Conservation (phyloP, 2,113 vertebrate species). For the Mirounga angustirostris region DNA sequence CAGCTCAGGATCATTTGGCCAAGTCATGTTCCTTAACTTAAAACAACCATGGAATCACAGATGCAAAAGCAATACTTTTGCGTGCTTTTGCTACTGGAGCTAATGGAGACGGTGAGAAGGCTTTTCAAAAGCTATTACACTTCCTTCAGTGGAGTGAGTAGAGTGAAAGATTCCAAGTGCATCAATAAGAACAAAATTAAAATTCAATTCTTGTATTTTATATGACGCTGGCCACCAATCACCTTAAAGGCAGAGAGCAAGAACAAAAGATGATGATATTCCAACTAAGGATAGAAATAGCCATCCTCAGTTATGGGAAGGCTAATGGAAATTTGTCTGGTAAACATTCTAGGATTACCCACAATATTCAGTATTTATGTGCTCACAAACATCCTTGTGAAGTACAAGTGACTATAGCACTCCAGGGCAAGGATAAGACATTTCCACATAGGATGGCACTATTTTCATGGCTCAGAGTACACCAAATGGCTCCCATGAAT, state of each 20-base stretch:
- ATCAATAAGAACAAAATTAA: slow-evolving; percentile 54
- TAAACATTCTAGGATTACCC: slow-evolving; percentile 44
- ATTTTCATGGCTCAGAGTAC: slow-evolving; percentile 54
- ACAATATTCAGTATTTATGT: slow-evolving; percentile 46
- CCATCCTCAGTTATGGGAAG: slow-evolving; percentile 2
- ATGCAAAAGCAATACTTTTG: slow-evolving; percentile 38
- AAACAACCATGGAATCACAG: slow-evolving; percentile 57
- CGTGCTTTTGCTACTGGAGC: slow-evolving; percentile 39
- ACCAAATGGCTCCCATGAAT: slow-evolving; percentile 26
- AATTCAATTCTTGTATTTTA: slow-evolving; percentile 54
- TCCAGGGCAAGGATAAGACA: slow-evolving; percentile 31
- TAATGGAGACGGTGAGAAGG: neutral
- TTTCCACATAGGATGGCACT: slow-evolving; percentile 36
- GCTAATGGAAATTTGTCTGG: neutral
- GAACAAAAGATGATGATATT: slow-evolving; percentile 51
- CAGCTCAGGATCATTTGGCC: slow-evolving; percentile 35
- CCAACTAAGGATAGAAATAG: slow-evolving; percentile 41
- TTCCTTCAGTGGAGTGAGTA: slow-evolving; percentile 15
- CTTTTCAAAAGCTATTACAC: neutral
- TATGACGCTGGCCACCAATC: slow-evolving; percentile 45
- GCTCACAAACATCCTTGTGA: slow-evolving; percentile 38
- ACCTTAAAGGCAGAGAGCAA: slow-evolving; percentile 9
- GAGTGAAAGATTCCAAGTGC: neutral
- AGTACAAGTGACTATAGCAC: slow-evolving; percentile 43
- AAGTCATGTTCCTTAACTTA: slow-evolving; percentile 44